Evolutionary conservation across 2,888 invertebrate species (phyloP), one percentile per base, ranked within the genome.

Genomic region (Lydus trimaculatus): DNA sequence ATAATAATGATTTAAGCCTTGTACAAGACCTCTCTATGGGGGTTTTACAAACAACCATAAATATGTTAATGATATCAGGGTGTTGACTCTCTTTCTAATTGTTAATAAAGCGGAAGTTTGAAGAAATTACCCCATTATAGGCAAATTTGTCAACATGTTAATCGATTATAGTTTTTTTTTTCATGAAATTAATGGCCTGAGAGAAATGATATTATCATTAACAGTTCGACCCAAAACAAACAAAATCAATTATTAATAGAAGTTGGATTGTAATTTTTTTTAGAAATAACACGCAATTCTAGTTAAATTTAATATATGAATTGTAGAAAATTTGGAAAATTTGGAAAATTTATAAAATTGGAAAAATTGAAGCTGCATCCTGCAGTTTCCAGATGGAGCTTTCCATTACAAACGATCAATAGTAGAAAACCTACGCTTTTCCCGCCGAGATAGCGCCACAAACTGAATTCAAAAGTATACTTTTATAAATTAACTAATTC

Each of bases 301-400:
- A n/a, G 28, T 28, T 33, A 6, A n/a, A 1, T 33, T 33, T 33
- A 1, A 11, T 33, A 33, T 33, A 5, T 33, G 8, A 9, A 33
- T 33, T 5, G 7, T 33, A 11, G 33, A 7, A 11, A 17, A 43
- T 43, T 43, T 43, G 11, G 17, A 43, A 43, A 43, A 43, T 1
- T 11, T 36, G 13, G 4, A 36, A 4, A 36, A 4, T 13, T 4
- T 5, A 17, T 17, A 43, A n/a, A 43, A 9, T 15, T 39, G 33
- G n/a, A 52, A 64, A 43, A 60, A 36, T 31, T 39, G 39, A 17
- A 63, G 25, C 61, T 70, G 64, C 70, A 66, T 43, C 56, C 31
- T 64, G 70, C 28, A 70, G 62, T 64, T 66, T 66, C 64, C 64
- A 70, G 70, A 70, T 70, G 70, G 70, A 70, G 70, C 70, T 60